Conservation (phyloP, 2,113 vertebrate genomes). For the Psittacula cyanocephala region DNA sequence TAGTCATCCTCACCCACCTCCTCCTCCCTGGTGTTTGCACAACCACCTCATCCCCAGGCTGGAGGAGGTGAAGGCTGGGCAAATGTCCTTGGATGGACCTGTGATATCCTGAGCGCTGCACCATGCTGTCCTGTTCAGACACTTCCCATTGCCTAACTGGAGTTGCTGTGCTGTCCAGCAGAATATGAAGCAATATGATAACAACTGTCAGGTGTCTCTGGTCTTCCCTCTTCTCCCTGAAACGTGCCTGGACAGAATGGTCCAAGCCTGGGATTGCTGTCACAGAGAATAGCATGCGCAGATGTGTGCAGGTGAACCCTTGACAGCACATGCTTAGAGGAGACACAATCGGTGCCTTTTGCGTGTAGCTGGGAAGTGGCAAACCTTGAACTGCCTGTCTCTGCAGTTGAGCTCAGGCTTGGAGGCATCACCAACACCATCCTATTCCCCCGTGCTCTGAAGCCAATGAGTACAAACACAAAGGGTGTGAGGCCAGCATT, state of each 20-base stretch:
- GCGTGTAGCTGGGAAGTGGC: neutral
- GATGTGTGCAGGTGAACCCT: rapidly evolving
- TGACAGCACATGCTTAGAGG: neutral
- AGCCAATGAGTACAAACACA: neutral
- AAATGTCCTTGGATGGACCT: neutral
- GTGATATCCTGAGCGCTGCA: neutral
- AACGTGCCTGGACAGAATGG: neutral
- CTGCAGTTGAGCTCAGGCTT: neutral
- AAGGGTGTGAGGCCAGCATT: neutral
- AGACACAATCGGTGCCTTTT: neutral
- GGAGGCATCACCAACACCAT: neutral
- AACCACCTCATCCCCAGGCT: neutral
- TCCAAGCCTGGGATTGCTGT: neutral
- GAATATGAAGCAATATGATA: rapidly evolving
- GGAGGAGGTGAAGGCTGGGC: neutral
- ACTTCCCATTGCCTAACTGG: neutral
- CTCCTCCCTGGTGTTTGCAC: neutral
- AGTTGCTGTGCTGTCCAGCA: neutral
- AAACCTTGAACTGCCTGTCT: neutral
- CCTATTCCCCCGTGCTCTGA: neutral
- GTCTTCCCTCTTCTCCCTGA: neutral
- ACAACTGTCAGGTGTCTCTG: neutral
- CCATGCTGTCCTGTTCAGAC: neutral
- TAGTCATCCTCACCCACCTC: rapidly evolving
- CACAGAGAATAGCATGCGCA: neutral